A percentile compares a stretch with the other conserved stretches of the same genome.
Evolutionary conservation across 2,888 invertebrate genomes (phyloP).

Genomic region (Drosophila helvetica): DNA sequence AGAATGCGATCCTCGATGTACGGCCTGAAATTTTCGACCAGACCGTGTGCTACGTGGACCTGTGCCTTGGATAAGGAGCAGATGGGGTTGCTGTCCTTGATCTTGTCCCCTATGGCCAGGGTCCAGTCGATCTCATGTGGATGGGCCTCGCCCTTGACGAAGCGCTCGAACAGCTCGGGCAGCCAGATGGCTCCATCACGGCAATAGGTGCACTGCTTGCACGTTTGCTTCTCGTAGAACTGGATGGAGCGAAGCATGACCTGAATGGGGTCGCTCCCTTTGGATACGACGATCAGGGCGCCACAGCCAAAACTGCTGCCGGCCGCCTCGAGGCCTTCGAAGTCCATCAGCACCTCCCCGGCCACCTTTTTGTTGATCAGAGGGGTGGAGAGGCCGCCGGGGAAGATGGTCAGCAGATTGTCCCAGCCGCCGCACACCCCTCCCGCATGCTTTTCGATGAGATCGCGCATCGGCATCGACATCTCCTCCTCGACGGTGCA

Average conservation of each 20-base stretch:
- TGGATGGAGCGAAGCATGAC: conserved; percentile 97
- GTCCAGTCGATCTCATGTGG: conserved; percentile 98
- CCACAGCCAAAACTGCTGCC: conserved; percentile 98
- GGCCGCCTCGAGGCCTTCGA: conserved; percentile 94
- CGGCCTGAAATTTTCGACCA: conserved; percentile 96
- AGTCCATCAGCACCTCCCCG: conserved; percentile 96
- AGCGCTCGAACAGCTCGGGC: conserved; percentile 91
- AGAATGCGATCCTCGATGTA: conserved; percentile 93
- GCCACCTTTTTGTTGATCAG: conserved; percentile 96
- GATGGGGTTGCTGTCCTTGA: conserved; percentile 96
- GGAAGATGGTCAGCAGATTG: conserved; percentile 97
- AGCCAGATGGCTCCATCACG: conserved; percentile 97
- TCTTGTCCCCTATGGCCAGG: conserved; percentile 98
- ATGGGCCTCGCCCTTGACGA: conserved; percentile 94
- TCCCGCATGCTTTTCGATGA: conserved; percentile 97
- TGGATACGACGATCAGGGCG: conserved; percentile 98
- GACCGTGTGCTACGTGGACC: conserved; percentile 98
- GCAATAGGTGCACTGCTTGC: conserved; percentile 99
- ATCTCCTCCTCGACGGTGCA: conserved; percentile 99
- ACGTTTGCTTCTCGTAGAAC: conserved; percentile 99
- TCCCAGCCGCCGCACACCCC: conserved; percentile 99
- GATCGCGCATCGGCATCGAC: conserved; percentile 96
- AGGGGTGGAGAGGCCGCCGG: conserved; percentile 98
- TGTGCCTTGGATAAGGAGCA: conserved; percentile 98
- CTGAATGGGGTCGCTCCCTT: conserved; percentile 96